These are phyloP conservation scores for Carassius gibelio DNA, from an alignment of 2,113 vertebrate genomes.

Conservation along the genomic window DNA sequence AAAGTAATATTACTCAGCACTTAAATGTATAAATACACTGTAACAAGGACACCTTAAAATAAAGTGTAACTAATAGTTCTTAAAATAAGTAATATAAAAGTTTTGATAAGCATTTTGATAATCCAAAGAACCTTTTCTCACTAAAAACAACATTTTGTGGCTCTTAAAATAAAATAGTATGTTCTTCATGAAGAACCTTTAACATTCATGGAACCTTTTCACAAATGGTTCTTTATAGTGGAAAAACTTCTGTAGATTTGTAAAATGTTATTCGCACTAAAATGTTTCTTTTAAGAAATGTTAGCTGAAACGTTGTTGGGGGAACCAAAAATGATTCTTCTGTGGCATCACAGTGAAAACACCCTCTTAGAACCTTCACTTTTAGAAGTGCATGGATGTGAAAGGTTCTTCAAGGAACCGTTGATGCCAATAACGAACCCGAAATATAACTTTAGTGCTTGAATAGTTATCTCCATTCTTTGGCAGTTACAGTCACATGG, in stretches of 20 bases:
- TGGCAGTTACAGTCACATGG: not conserved
- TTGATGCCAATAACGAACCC: not conserved
- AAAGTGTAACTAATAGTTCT: not conserved
- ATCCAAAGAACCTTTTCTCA: not conserved
- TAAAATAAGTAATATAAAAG: too few species aligned
- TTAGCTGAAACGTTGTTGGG: not conserved
- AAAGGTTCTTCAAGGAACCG: not conserved
- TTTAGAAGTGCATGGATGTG: too few species aligned
- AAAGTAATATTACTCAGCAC: too few species aligned
- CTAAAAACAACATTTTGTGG: too few species aligned
- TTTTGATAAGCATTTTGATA: too few species aligned
- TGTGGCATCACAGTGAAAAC: not conserved
- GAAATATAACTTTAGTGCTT: constrained; percentile 1
- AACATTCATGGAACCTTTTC: not conserved
- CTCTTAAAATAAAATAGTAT: too few species aligned
- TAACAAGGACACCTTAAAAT: too few species aligned
- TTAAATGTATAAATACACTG: too few species aligned
- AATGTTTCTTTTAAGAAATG: not conserved
- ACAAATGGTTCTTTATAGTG: not conserved
- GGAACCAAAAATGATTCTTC: not conserved
- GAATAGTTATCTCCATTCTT: not conserved
- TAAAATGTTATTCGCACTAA: not conserved
- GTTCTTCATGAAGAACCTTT: not conserved
- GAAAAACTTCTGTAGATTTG: not conserved
- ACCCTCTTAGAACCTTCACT: too few species aligned